Conservation (phyloP, 2,113 vertebrate species). For the Centropus bengalensis region DNA sequence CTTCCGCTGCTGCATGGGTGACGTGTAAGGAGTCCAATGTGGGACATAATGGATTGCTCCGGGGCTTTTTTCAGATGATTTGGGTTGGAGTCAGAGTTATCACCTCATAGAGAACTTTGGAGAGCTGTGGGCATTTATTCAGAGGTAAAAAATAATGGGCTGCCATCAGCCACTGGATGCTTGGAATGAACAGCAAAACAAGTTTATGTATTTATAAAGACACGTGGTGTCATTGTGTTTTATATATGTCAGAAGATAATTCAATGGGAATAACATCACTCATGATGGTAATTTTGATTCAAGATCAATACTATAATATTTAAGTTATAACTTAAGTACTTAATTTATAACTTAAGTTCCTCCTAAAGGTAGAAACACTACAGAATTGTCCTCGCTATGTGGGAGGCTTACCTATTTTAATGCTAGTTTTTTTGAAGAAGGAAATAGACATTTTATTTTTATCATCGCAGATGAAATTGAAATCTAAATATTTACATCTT, state of each 20-base stretch:
- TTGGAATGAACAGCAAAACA: background rate
- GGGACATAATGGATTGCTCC: background rate
- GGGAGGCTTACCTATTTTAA: constrained; percentile 60
- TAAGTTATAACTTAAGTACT: too few species aligned
- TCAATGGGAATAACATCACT: background rate
- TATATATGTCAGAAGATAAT: background rate
- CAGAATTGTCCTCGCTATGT: background rate
- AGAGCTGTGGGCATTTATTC: background rate
- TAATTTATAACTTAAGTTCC: background rate
- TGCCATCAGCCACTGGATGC: background rate
- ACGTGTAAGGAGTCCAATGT: background rate
- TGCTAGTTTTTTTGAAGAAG: background rate
- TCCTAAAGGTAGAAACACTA: constrained; percentile 18
- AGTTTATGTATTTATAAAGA: background rate
- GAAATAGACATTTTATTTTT: constrained; percentile 55
- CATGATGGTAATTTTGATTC: background rate
- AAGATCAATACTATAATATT: background rate
- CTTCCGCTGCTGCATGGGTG: background rate
- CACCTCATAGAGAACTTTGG: background rate
- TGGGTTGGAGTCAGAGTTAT: background rate
- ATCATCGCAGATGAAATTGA: constrained; percentile 46
- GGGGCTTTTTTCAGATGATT: background rate
- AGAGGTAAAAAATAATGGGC: background rate
- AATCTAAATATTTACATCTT: constrained; percentile 72
- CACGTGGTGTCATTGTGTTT: background rate